phyloP scores from a whole-genome alignment of 2,888 invertebrate species.

The Caprella mutica region DNA sequence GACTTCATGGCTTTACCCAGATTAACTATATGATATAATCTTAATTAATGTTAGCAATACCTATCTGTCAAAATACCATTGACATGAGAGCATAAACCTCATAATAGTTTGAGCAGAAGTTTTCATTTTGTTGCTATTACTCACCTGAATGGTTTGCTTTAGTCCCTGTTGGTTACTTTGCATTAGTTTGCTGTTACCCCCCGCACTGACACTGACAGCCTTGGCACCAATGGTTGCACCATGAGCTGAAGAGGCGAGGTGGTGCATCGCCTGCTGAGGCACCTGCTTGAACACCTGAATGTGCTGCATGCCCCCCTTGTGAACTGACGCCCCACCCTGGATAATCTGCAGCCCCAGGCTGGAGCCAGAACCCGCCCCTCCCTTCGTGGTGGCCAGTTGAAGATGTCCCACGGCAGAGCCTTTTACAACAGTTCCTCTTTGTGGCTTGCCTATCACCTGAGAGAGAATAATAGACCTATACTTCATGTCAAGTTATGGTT shows the following conservation, averaged over 20 bases:
- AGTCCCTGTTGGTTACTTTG: neutral
- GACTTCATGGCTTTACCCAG: no score
- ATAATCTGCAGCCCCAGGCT: slow-evolving; percentile 49
- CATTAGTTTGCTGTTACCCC: neutral
- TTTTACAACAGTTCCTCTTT: slow-evolving; percentile 1
- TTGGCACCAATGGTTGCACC: neutral
- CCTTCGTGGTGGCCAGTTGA: slow-evolving; percentile 2
- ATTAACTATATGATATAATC: no score
- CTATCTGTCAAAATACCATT: no score
- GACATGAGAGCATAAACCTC: no score
- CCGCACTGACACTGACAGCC: neutral
- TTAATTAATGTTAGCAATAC: no score
- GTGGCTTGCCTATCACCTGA: no score
- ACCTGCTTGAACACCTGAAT: slow-evolving; percentile 59
- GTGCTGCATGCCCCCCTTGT: slow-evolving; percentile 53
- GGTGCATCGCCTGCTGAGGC: slow-evolving; percentile 36
- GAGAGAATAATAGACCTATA: no score
- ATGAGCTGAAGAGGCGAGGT: slow-evolving; percentile 5
- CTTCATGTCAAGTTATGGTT: no score
- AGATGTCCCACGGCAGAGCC: slow-evolving; percentile 2
- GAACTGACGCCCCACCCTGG: slow-evolving; percentile 47
- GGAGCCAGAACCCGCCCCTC: neutral
- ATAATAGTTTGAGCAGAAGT: no score
- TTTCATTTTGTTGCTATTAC: no score
- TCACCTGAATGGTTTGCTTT: slow-evolving; percentile 5